Evolutionary conservation across 1,140 invertebrate genomes (phyloP).

Genomic region (Ooceraea biroi): DNA sequence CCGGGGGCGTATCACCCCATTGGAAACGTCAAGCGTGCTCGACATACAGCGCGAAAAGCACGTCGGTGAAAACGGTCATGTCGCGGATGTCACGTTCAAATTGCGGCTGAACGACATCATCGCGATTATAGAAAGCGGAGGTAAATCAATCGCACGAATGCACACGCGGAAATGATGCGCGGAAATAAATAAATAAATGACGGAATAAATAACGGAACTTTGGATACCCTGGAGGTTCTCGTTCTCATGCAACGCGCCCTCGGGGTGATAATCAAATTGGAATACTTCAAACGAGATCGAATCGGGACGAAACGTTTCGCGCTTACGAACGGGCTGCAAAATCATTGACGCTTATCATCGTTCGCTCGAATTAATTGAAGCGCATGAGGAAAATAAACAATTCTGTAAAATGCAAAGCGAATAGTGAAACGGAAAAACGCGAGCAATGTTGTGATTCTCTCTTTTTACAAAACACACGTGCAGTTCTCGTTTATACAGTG

Average conservation of each 20-base stretch:
- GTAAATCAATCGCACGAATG: background rate
- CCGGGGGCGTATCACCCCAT: conserved; percentile 41
- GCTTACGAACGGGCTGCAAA: background rate
- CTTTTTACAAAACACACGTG: conserved; percentile 4
- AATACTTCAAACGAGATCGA: background rate
- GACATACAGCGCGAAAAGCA: conserved; percentile 4
- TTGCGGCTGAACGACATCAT: background rate
- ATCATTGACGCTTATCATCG: background rate
- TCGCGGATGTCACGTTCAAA: conserved; percentile 3
- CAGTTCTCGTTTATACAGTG: background rate
- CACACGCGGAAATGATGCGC: background rate
- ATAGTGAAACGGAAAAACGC: background rate
- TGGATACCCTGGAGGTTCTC: no score
- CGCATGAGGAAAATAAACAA: background rate
- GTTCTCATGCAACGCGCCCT: no score
- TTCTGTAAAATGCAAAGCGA: background rate
- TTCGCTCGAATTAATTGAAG: background rate
- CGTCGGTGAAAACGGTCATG: background rate
- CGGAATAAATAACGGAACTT: no score
- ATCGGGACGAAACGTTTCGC: background rate
- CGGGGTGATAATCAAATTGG: no score
- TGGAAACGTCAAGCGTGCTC: conserved; percentile 26
- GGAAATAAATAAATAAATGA: background rate
- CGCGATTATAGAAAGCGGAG: background rate
- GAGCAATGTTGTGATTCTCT: background rate